Percentiles rank a stretch among this genome's conserved stretches.
Conservation (phyloP, 2,888 invertebrate species). For the Ecliptopera silaceata region DNA sequence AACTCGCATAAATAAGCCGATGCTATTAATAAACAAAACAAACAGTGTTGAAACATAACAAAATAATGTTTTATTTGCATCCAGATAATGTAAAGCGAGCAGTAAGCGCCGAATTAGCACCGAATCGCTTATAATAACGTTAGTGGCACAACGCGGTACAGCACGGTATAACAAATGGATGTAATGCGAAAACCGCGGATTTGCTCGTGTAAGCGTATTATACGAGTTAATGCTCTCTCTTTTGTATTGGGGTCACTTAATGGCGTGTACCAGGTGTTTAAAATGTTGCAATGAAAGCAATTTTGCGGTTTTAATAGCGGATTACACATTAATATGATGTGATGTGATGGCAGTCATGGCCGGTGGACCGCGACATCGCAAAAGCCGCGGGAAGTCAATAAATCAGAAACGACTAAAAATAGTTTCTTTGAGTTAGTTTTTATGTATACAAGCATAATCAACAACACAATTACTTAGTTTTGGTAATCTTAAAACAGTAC, state of each 20-base stretch:
- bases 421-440: too few species aligned
- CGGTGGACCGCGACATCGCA: too few species aligned
- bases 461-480: too few species aligned
- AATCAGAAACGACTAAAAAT: too few species aligned
- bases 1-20: slow-evolving; percentile 10
- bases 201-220: slow-evolving; percentile 53
- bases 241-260: slow-evolving; percentile 35
- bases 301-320: slow-evolving; percentile 11
- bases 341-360: neutral
- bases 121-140: slow-evolving; percentile 53
- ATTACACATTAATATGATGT: slow-evolving; percentile 15
- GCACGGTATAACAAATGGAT: slow-evolving; percentile 44
- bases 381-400: too few species aligned
- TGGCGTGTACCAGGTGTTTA: slow-evolving; percentile 21
- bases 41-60: slow-evolving; percentile 16
- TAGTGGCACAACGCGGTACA: slow-evolving; percentile 39
- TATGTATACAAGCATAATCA: too few species aligned
- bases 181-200: slow-evolving; percentile 57
- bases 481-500: too few species aligned
- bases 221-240: slow-evolving; percentile 46
- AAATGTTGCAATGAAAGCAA: slow-evolving; percentile 18
- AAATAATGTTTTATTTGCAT: slow-evolving; percentile 33
- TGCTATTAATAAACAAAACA: slow-evolving; percentile 13
- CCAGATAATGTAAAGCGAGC: too few species aligned
- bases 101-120: slow-evolving; percentile 43